A percentile compares a stretch with the other conserved stretches of the same genome.
These are phyloP conservation scores for Meteorus colon DNA, from an alignment of 2,888 invertebrate species.

Conservation along the genomic window DNA sequence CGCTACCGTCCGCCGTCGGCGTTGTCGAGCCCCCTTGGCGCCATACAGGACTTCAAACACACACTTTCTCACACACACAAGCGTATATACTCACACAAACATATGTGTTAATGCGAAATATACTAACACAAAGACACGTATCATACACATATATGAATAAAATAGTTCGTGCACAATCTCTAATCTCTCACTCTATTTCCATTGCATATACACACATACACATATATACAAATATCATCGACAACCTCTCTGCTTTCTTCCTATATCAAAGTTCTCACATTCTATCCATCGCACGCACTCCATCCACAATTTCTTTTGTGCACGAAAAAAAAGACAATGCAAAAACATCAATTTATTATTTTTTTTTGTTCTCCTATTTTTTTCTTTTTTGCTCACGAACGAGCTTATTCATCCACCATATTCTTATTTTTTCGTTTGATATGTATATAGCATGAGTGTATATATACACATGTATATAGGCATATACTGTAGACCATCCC, in stretches of 20 bases:
- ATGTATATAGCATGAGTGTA: neutral
- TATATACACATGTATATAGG: neutral
- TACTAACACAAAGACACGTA: neutral
- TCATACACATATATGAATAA: neutral
- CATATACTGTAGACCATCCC: neutral
- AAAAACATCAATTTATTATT: conserved; percentile 10
- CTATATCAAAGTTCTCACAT: neutral
- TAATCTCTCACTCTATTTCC: neutral
- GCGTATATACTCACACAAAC: neutral
- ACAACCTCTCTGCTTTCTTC: neutral
- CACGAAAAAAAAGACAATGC: neutral
- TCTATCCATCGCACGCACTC: neutral
- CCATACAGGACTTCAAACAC: conserved; percentile 27
- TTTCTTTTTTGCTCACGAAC: neutral
- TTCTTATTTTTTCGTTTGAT: neutral
- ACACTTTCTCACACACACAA: neutral
- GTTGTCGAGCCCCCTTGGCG: conserved; percentile 46
- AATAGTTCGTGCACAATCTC: conserved; percentile 18
- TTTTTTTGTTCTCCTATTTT: neutral
- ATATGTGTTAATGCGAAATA: neutral
- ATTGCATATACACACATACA: neutral
- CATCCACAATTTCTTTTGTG: conserved; percentile 4
- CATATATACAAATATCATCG: neutral
- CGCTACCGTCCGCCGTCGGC: conserved; percentile 7
- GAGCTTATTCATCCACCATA: neutral